Conservation (phyloP, 2,797 vertebrate species). For the Pseudochirops cupreus region DNA sequence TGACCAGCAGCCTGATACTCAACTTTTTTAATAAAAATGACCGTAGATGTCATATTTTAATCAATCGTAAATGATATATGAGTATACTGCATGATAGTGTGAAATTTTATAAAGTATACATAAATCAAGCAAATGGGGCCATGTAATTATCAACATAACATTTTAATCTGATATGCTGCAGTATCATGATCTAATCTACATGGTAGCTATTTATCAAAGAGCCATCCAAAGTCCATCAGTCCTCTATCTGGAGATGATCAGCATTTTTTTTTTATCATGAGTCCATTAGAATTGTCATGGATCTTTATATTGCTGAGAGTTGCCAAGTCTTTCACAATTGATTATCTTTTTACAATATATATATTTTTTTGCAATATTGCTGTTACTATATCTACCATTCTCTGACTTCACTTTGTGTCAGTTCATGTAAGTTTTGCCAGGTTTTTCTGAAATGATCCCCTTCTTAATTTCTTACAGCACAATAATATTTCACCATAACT, state of each 20-base stretch:
- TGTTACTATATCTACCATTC: neutral
- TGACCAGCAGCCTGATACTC: neutral
- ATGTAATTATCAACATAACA: neutral
- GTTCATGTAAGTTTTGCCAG: neutral
- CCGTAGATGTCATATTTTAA: constrained; percentile 14
- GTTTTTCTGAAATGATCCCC: neutral
- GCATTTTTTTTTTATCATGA: neutral
- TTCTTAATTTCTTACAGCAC: neutral
- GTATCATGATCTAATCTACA: neutral
- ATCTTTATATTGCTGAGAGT: neutral
- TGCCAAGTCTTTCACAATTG: neutral
- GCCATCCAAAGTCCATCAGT: neutral
- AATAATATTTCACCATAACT: neutral
- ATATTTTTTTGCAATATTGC: neutral
- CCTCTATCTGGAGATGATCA: neutral
- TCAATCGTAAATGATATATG: neutral
- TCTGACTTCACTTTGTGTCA: neutral
- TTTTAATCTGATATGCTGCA: neutral
- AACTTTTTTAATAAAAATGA: constrained; percentile 35
- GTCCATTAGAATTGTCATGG: neutral
- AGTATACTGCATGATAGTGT: neutral
- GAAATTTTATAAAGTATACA: neutral
- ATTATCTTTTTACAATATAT: neutral
- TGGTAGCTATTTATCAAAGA: neutral
- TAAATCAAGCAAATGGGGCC: neutral